Base-by-base conservation (phyloP, 2,888 invertebrate species). In the Elegia similella region DNA sequence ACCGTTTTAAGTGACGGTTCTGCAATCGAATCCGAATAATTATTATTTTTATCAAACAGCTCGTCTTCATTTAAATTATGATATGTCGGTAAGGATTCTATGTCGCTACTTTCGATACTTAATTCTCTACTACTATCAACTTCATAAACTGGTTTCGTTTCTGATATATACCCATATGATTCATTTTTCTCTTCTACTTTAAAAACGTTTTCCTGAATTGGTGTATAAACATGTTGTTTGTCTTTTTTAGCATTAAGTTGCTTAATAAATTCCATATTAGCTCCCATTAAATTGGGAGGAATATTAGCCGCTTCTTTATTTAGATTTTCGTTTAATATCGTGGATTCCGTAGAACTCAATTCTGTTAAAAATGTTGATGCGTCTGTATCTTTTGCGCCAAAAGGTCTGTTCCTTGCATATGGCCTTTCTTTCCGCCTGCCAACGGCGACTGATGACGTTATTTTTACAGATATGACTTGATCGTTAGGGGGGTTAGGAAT, bases 401-500 rank as follows among this genome's bases (percentile, higher is more conserved):
- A 62, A 38, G 58, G 60, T 8, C 63, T 61, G 50, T 59, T 60
- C 57, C 58, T 73, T 43, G 67, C 63, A 13, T 61, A 63, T 44
- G 71, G 62, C 65, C 79, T 86, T 15, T 68, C 68, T 66, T 74
- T 79, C 7, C 92, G 89, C 56, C 93, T 88, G 2, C 92, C 93
- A 6, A 93, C 88, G 55, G 93, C 93, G 13, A 93, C 92, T 7
- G 93, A 93, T 7, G 93, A 93, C 6, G 93, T 93, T 57, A 93
- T 93, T 70, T 93, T 89, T 46, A 93, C 92, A 42, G 90, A 89
- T 73, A 91, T 91, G 29, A 91, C 85, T 78, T 87, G 78, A 80
- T 93, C 80, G 72, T 92, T 65, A 72, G 84, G 61, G 50, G 69
- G 56, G 29, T 69, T 68, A 15, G 70, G 56, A 60, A 65, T 59